These are phyloP conservation scores for Rhagonycha lutea DNA, from an alignment of 2,888 invertebrate species.

Conservation along the genomic window DNA sequence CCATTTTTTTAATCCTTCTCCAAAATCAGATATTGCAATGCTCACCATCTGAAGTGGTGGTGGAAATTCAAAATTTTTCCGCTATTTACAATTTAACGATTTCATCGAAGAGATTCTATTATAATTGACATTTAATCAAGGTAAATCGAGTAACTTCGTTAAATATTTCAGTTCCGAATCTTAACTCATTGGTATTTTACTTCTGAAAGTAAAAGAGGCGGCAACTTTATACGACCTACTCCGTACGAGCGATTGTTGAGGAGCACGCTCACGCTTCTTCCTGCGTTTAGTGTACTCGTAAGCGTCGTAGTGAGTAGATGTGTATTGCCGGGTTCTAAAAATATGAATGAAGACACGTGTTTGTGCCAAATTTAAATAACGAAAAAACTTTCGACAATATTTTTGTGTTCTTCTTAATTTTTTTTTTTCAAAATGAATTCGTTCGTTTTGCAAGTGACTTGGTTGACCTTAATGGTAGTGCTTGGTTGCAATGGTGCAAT, in stretches of 20 bases:
- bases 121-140: background rate
- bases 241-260: background rate
- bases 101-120: background rate
- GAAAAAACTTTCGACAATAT: background rate
- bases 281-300: slow-evolving; percentile 8
- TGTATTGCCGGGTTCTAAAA: slow-evolving; percentile 10
- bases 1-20: too few relatives aligned
- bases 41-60: too few relatives aligned
- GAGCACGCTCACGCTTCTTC: slow-evolving; percentile 17
- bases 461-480: background rate
- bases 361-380: slow-evolving; percentile 15
- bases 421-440: slow-evolving; percentile 35
- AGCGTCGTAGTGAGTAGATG: background rate
- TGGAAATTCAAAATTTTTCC: background rate
- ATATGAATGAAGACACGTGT: slow-evolving; percentile 31
- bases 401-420: slow-evolving; percentile 37
- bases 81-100: background rate
- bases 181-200: background rate
- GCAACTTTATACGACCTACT: background rate
- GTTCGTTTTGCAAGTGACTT: background rate
- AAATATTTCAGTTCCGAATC: background rate
- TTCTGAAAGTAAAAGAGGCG: background rate
- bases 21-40: too few relatives aligned
- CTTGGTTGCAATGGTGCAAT: slow-evolving; percentile 8
- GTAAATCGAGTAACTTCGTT: background rate